Percentiles rank a stretch among this genome's conserved stretches.
These are phyloP conservation scores for Hiodon tergisus DNA, from an alignment of 2,113 vertebrate genomes.

Conservation along the genomic window DNA sequence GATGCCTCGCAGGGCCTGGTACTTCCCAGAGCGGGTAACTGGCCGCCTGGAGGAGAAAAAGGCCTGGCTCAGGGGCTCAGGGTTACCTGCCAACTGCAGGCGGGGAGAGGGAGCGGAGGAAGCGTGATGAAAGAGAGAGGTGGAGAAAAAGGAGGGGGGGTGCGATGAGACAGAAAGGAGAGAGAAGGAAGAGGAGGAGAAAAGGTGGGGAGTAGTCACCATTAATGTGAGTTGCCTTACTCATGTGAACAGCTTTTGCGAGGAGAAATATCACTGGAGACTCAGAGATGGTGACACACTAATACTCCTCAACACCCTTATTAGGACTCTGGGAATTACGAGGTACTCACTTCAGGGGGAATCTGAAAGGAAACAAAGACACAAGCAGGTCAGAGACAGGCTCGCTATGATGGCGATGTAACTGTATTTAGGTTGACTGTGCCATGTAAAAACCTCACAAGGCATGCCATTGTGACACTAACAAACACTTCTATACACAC, in stretches of 20 bases:
- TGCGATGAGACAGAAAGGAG: neutral
- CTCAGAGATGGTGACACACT: neutral
- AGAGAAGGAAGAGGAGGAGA: neutral
- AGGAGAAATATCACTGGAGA: neutral
- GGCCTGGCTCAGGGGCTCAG: constrained; percentile 42
- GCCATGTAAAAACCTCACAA: no score
- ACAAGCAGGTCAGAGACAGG: neutral
- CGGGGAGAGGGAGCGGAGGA: neutral
- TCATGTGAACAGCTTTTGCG: no score
- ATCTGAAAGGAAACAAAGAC: constrained; percentile 43
- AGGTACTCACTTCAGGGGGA: constrained; percentile 49
- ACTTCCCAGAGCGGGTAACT: constrained; percentile 59
- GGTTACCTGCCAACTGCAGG: constrained; percentile 42
- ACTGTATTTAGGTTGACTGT: neutral
- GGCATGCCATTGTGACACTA: neutral
- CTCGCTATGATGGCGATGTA: no score
- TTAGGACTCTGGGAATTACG: no score
- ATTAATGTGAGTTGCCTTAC: no score
- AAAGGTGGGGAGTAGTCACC: neutral
- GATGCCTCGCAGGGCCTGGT: constrained; percentile 53
- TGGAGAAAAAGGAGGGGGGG: neutral
- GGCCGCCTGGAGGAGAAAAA: constrained; percentile 58
- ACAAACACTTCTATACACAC: neutral
- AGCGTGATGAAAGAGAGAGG: neutral
- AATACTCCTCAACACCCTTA: neutral